A percentile compares a stretch with the other conserved stretches of the same genome.
Conservation (phyloP, 1,140 invertebrate genomes). For the Caenorhabditis tropicalis region DNA sequence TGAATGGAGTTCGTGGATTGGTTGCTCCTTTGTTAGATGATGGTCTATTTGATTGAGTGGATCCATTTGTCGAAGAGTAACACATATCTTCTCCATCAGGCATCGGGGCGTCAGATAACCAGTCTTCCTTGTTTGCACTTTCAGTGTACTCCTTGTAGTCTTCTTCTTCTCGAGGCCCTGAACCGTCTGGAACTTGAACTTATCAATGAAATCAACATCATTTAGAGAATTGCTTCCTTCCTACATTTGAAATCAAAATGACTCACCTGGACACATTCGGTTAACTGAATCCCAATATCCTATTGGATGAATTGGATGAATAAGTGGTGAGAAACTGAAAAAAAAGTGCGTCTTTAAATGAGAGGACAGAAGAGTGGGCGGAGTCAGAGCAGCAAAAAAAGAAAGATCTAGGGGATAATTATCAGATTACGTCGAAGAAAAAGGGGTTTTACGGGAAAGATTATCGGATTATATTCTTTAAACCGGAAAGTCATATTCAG, state of each 20-base stretch:
- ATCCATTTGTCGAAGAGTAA: neutral
- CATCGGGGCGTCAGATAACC: neutral
- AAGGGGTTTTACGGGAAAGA: too few species aligned
- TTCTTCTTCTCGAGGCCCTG: neutral
- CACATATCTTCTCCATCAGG: neutral
- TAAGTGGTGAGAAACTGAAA: neutral
- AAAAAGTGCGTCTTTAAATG: neutral
- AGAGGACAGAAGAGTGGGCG: too few species aligned
- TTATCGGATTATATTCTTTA: too few species aligned
- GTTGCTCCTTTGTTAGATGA: neutral
- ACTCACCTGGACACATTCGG: neutral
- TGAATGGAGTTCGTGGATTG: neutral
- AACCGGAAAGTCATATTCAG: too few species aligned
- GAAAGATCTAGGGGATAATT: too few species aligned
- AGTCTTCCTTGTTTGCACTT: too few species aligned
- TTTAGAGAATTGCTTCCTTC: too few species aligned
- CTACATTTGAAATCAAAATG: neutral
- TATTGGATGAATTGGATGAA: neutral
- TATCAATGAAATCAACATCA: too few species aligned
- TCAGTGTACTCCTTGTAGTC: too few species aligned
- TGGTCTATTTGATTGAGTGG: too few species aligned
- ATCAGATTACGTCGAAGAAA: too few species aligned
- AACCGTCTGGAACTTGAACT: neutral
- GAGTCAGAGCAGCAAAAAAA: too few species aligned
- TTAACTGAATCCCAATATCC: neutral